Evolutionary conservation across 1,140 invertebrate species (phyloP).

Genomic region (Cataglyphis hispanica): DNA sequence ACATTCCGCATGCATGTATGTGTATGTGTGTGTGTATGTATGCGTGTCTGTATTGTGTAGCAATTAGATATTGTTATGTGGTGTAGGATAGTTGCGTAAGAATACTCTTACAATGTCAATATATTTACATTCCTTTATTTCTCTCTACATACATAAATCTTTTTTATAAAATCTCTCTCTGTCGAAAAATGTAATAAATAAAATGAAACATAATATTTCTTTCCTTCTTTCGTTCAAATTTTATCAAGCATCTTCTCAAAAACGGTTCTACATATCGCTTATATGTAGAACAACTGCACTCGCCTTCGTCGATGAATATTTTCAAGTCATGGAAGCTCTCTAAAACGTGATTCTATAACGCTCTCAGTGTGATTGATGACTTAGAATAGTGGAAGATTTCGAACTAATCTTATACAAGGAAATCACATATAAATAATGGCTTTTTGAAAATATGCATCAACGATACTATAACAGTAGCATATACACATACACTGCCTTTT

Average conservation of each 20-base stretch:
- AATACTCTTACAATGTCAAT: conserved; percentile 65
- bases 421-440: conserved; percentile 35
- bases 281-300: conserved; percentile 26
- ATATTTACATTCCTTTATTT: conserved; percentile 83
- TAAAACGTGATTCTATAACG: conserved; percentile 24
- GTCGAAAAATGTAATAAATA: conserved; percentile 77
- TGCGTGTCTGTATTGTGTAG: background rate
- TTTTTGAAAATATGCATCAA: conserved; percentile 54
- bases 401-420: conserved; percentile 20
- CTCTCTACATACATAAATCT: conserved; percentile 75
- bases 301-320: conserved; percentile 42
- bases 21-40: background rate
- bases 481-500: conserved; percentile 7
- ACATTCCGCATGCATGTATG: conserved; percentile 25
- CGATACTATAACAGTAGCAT: conserved; percentile 3
- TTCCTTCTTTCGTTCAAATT: conserved; percentile 5
- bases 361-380: background rate
- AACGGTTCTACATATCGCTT: background rate
- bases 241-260: conserved; percentile 14
- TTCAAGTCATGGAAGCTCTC: conserved; percentile 48
- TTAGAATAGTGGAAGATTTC: conserved; percentile 64
- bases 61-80: conserved; percentile 22
- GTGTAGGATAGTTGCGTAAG: conserved; percentile 43
- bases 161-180: conserved; percentile 71
- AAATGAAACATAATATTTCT: conserved; percentile 45